These are phyloP conservation scores for Zaprionus nigranus DNA, from an alignment of 1,140 invertebrate species.

Conservation along the genomic window DNA sequence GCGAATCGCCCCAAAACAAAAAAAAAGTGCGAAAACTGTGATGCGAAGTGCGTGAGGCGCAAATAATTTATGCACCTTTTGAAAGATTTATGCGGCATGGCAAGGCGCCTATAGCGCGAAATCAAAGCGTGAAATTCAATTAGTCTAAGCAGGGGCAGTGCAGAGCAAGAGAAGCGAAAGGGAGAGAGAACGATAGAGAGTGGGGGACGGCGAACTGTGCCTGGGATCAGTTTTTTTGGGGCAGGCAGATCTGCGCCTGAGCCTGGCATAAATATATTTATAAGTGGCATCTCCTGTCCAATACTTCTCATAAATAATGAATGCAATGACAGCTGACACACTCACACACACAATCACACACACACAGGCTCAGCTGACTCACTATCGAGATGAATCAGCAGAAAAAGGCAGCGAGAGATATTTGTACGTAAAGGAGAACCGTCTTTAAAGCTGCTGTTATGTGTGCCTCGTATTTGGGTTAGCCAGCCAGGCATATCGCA, in stretches of 20 bases:
- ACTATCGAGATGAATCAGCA: slow-evolving; percentile 71
- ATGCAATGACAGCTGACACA: slow-evolving; percentile 33
- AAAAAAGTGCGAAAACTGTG: slow-evolving; percentile 54
- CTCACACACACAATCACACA: slow-evolving; percentile 29
- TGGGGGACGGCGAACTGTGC: neutral
- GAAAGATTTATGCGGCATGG: slow-evolving; percentile 74
- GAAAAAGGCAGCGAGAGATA: slow-evolving; percentile 2
- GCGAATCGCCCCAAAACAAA: slow-evolving; percentile 16
- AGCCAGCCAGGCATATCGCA: slow-evolving; percentile 69
- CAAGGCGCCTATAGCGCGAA: slow-evolving; percentile 49
- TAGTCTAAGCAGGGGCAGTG: slow-evolving; percentile 64
- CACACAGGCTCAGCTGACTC: slow-evolving; percentile 47
- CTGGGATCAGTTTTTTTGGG: slow-evolving; percentile 26
- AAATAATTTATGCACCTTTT: slow-evolving; percentile 79
- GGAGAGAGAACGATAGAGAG: too few species aligned
- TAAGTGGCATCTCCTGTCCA: slow-evolving; percentile 49
- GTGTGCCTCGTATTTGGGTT: slow-evolving; percentile 71
- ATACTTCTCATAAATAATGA: slow-evolving; percentile 50
- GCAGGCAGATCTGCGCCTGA: slow-evolving; percentile 25
- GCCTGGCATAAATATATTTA: slow-evolving; percentile 50
- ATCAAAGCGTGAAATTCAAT: slow-evolving; percentile 83
- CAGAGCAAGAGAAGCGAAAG: neutral
- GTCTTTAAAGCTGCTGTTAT: slow-evolving; percentile 31
- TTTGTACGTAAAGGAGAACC: slow-evolving; percentile 13
- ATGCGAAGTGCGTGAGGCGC: slow-evolving; percentile 66